A percentile compares a stretch with the other conserved stretches of the same genome.
Conservation (phyloP, 37 sponge, comb jelly and placozoan species). For the Beroe forskalii region DNA sequence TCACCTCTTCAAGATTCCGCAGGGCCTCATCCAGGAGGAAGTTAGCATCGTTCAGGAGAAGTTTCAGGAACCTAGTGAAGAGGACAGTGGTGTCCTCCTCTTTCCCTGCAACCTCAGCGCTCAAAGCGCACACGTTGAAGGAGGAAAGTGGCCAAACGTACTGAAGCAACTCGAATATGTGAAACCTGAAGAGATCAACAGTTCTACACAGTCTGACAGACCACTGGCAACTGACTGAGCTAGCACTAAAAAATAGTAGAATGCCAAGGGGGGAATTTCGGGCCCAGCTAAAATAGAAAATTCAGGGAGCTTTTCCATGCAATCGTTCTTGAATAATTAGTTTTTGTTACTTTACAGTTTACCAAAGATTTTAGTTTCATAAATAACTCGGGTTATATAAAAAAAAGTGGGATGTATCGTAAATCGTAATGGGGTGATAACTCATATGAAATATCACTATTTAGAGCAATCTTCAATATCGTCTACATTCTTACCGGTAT, state of each 20-base stretch:
- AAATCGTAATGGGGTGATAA: neutral
- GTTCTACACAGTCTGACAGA: no score
- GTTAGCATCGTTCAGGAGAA: conserved; percentile 59
- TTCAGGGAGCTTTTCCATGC: no score
- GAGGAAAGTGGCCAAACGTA: neutral
- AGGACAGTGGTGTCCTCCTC: conserved; percentile 47
- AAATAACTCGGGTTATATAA: no score
- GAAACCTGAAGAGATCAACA: neutral
- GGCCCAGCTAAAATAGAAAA: no score
- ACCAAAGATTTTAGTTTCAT: no score
- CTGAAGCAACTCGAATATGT: conserved; percentile 34
- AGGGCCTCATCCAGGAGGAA: conserved; percentile 60
- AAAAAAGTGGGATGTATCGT: neutral
- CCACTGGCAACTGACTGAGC: no score
- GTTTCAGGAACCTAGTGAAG: conserved; percentile 8
- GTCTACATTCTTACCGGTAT: conserved; percentile 22
- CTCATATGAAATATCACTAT: neutral
- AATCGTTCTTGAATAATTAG: no score
- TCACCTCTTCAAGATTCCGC: neutral
- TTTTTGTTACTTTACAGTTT: no score
- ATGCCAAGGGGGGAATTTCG: no score
- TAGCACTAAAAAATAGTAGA: no score
- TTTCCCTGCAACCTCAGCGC: neutral
- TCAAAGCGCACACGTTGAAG: neutral
- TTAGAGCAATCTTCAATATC: neutral